Conservation (phyloP, 2,797 vertebrate species). For the Sardinella longiceps region DNA sequence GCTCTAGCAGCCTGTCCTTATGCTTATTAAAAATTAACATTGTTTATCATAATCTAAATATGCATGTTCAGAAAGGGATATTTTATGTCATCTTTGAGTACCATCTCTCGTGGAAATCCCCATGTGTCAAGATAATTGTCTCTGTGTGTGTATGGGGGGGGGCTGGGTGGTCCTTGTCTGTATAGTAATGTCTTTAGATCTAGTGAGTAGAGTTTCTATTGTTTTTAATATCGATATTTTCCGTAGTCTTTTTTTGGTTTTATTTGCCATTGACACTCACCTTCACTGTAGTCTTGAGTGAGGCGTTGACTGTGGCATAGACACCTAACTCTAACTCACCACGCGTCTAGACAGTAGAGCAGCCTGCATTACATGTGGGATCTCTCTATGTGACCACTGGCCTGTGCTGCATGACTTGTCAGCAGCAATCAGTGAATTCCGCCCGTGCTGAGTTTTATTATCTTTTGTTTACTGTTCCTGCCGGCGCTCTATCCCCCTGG, state of each 20-base stretch:
- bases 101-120: background rate
- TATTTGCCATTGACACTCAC: conserved; percentile 65
- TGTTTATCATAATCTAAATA: conserved; percentile 19
- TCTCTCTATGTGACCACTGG: background rate
- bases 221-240: background rate
- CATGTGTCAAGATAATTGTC: background rate
- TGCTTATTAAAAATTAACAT: conserved; percentile 58
- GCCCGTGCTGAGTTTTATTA: conserved; percentile 74
- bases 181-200: background rate
- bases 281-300: background rate
- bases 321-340: background rate
- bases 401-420: conserved; percentile 67
- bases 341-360: background rate
- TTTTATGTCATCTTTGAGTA: background rate
- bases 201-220: background rate
- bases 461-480: conserved; percentile 81
- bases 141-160: background rate
- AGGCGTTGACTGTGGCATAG: background rate
- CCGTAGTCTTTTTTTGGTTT: background rate
- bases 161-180: background rate
- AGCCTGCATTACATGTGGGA: background rate
- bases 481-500: conserved; percentile 79
- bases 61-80: background rate
- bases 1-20: conserved; percentile 64
- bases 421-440: conserved; percentile 73